Evolutionary conservation across 2,888 invertebrate genomes (phyloP).

Genomic region (Petrolisthes manimaculis): DNA sequence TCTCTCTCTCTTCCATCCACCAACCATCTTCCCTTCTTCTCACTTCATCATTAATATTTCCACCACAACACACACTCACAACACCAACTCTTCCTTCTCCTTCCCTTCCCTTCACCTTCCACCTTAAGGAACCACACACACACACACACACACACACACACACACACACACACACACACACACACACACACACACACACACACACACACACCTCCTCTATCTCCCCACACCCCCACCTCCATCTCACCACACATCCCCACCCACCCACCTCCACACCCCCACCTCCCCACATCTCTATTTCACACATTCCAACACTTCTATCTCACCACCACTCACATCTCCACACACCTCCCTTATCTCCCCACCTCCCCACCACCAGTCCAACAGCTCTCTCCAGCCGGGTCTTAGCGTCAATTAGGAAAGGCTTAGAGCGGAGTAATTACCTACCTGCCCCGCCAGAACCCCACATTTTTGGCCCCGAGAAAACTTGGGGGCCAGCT

Average conservation of each 20-base stretch:
- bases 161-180: not conserved
- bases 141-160: not conserved
- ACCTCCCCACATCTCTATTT: not conserved
- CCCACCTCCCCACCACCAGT: not conserved
- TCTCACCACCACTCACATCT: not conserved
- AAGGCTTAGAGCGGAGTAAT: conserved; percentile 51
- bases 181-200: not conserved
- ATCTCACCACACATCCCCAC: conserved; percentile 1
- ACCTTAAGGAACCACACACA: not conserved
- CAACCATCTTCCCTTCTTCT: not conserved
- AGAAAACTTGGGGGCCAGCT: conserved; percentile 2
- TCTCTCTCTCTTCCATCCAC: not conserved
- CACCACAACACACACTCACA: not conserved
- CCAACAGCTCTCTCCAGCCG: conserved; percentile 11
- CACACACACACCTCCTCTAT: not conserved
- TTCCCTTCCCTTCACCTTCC: not conserved
- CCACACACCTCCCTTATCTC: not conserved
- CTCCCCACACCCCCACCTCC: not conserved
- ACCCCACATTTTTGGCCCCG: conserved; percentile 25
- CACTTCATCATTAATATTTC: not conserved
- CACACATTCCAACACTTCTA: not conserved
- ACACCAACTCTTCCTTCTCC: not conserved
- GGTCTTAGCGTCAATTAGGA: conserved; percentile 55
- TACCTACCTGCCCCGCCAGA: conserved; percentile 49
- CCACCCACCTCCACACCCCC: not conserved